A percentile compares a stretch with the other conserved stretches of the same genome.
These are phyloP conservation scores for Anhinga anhinga DNA, from an alignment of 2,113 vertebrate species.

Conservation along the genomic window DNA sequence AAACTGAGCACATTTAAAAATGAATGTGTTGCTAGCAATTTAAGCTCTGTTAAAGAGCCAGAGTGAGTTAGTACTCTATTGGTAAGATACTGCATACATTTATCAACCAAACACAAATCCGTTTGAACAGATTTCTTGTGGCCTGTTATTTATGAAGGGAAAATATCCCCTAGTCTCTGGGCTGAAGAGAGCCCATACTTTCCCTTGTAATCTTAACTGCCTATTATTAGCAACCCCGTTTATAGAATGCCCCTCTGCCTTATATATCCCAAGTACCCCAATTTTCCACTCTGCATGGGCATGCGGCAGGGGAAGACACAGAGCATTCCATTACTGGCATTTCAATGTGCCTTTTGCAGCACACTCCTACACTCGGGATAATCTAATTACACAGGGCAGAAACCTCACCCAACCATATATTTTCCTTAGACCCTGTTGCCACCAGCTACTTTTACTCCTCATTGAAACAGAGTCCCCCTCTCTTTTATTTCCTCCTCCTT, in stretches of 20 bases:
- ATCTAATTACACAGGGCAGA: conserved; percentile 60
- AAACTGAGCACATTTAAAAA: background rate
- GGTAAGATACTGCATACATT: background rate
- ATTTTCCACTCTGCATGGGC: background rate
- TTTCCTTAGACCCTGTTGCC: conserved; percentile 54
- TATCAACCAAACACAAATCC: background rate
- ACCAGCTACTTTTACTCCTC: conserved; percentile 58
- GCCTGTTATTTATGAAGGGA: background rate
- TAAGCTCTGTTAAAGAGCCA: background rate
- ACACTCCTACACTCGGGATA: conserved; percentile 62
- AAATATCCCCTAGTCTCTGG: background rate
- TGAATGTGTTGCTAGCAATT: background rate
- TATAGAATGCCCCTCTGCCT: background rate
- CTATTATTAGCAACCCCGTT: background rate
- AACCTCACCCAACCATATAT: conserved; percentile 53
- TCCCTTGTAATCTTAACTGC: background rate
- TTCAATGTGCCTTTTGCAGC: conserved; percentile 48
- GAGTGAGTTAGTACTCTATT: background rate
- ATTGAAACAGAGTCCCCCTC: conserved; percentile 39
- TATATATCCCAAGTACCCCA: background rate
- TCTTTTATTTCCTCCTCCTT: background rate
- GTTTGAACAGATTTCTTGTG: background rate
- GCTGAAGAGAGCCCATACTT: background rate
- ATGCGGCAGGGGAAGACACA: background rate
- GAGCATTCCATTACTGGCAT: conserved; percentile 32